Evolutionary conservation across 2,797 vertebrate genomes (phyloP).

Genomic region (Tarsius wallacei): DNA sequence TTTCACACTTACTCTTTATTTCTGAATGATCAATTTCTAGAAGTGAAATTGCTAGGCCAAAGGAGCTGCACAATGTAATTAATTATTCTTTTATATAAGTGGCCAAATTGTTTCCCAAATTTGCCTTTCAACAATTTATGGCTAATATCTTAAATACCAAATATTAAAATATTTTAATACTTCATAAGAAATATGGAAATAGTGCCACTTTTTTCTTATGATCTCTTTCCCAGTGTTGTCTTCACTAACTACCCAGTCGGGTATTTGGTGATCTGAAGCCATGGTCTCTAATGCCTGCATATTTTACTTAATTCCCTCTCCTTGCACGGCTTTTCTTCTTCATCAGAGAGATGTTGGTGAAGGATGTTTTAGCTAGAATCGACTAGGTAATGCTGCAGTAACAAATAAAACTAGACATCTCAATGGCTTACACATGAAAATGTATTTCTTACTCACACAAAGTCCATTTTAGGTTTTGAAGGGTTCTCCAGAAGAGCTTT

Average conservation of each 20-base stretch:
- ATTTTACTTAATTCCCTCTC: not conserved
- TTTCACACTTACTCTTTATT: slow-evolving; percentile 44
- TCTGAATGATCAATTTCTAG: slow-evolving; percentile 37
- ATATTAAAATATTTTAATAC: slow-evolving; percentile 7
- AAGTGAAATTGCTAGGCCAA: not conserved
- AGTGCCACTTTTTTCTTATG: not conserved
- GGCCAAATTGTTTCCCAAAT: slow-evolving; percentile 56
- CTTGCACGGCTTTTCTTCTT: not conserved
- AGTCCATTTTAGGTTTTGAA: not conserved
- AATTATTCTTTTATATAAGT: not conserved
- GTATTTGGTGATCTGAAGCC: not conserved
- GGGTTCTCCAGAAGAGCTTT: not conserved
- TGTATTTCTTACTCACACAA: not conserved
- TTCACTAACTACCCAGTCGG: not conserved
- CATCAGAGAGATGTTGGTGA: not conserved
- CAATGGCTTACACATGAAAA: not conserved
- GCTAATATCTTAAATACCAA: slow-evolving; percentile 21
- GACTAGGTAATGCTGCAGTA: not conserved
- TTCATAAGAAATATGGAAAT: not conserved
- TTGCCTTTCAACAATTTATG: slow-evolving; percentile 10
- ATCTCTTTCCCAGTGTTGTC: not conserved
- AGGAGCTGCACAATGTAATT: not conserved
- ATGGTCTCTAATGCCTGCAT: not conserved
- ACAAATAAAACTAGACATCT: not conserved
- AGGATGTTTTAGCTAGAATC: not conserved